phyloP scores from a whole-genome alignment of 2,113 vertebrate genomes.

The Abramis brama region DNA sequence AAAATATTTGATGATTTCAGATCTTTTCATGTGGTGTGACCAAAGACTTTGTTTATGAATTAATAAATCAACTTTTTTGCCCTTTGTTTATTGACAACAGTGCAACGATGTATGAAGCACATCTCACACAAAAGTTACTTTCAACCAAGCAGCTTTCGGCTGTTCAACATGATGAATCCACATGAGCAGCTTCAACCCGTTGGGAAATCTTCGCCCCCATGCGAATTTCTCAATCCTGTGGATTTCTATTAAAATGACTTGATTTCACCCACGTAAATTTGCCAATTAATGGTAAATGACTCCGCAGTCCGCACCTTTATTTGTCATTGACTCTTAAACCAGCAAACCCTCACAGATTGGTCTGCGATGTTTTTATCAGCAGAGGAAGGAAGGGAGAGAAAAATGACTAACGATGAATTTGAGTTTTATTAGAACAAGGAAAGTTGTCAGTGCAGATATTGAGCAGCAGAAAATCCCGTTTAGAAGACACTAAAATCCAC shows the following conservation, averaged over 20 bases:
- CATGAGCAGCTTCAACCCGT: too few species aligned
- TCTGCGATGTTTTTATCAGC: background rate
- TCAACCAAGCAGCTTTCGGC: too few species aligned
- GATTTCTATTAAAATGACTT: background rate
- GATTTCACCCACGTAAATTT: background rate
- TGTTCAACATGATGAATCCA: too few species aligned
- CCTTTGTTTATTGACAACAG: too few species aligned
- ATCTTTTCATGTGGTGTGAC: too few species aligned
- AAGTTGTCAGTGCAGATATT: conserved; percentile 35
- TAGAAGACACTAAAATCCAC: conserved; percentile 35
- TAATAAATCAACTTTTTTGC: too few species aligned
- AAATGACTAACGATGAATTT: conserved; percentile 25
- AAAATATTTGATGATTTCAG: background rate
- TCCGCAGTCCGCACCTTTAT: background rate
- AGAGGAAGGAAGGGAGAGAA: background rate
- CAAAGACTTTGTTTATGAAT: too few species aligned
- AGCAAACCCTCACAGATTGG: background rate
- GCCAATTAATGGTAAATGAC: background rate
- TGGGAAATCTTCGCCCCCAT: too few species aligned
- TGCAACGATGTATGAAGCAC: too few species aligned
- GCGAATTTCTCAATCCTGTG: too few species aligned
- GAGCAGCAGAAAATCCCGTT: conserved; percentile 39
- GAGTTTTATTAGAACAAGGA: conserved; percentile 46
- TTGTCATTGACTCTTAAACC: background rate
- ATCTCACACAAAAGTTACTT: too few species aligned